phyloP scores from a whole-genome alignment of 2,797 vertebrate genomes.

The Tangara arthus region DNA sequence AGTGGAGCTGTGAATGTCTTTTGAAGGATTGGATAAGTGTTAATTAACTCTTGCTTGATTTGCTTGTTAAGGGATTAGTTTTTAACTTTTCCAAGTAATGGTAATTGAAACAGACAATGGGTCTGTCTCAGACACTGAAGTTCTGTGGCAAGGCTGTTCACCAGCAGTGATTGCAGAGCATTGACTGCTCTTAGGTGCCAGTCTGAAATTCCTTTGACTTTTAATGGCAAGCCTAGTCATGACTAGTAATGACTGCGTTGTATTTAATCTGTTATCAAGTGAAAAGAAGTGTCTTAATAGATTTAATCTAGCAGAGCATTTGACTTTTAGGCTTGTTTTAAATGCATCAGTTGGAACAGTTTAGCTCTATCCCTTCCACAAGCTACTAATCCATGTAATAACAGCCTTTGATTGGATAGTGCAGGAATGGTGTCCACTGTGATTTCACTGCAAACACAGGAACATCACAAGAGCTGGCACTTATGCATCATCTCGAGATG shows the following conservation, averaged over 20 bases:
- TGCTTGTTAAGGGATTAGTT: not conserved
- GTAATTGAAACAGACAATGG: not conserved
- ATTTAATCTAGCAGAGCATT: not conserved
- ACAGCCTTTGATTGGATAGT: not conserved
- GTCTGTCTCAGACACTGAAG: not conserved
- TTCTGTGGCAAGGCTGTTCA: not conserved
- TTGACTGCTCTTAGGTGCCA: not conserved
- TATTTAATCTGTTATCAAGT: not conserved
- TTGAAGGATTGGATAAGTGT: not conserved
- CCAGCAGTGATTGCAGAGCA: not conserved
- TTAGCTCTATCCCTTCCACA: not conserved
- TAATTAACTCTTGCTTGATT: not conserved
- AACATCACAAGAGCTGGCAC: not conserved
- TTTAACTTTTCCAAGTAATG: not conserved
- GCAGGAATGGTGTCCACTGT: not conserved
- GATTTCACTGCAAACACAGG: not conserved
- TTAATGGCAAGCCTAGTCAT: not conserved
- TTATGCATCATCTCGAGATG: accelerated
- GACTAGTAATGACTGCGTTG: not conserved
- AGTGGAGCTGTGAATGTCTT: not conserved
- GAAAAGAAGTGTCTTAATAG: not conserved
- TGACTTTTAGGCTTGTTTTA: not conserved
- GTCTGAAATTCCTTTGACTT: not conserved
- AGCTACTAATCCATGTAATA: not conserved
- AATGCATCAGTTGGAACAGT: not conserved